phyloP scores from a whole-genome alignment of 2,888 invertebrate genomes.

The Ectemnius lituratus region DNA sequence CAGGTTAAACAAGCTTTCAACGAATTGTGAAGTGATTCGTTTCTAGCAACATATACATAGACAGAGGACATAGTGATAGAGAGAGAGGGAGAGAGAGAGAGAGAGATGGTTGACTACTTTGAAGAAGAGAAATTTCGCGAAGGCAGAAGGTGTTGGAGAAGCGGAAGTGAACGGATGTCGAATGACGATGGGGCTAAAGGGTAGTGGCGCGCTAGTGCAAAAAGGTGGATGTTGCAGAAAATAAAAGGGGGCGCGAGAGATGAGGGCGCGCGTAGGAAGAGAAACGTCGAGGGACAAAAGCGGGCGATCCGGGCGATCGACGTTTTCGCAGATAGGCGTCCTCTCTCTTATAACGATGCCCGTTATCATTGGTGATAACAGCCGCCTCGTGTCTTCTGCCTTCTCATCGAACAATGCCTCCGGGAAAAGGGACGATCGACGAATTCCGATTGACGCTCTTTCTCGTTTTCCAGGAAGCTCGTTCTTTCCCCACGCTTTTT shows the following conservation, averaged over 20 bases:
- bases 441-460: slow-evolving; percentile 36
- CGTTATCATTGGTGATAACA: slow-evolving; percentile 43
- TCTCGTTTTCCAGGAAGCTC: background rate
- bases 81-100: too few relatives aligned
- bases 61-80: too few relatives aligned
- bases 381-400: slow-evolving; percentile 23
- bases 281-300: slow-evolving; percentile 12
- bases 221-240: background rate
- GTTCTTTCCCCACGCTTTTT: background rate
- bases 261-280: background rate
- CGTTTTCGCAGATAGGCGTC: slow-evolving; percentile 19
- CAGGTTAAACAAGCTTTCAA: too few relatives aligned
- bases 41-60: too few relatives aligned
- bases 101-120: too few relatives aligned
- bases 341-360: slow-evolving; percentile 40
- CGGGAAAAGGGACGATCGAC: slow-evolving; percentile 23
- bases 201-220: background rate
- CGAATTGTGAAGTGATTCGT: too few relatives aligned
- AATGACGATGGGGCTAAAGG: too few relatives aligned
- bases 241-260: background rate
- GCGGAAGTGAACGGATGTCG: too few relatives aligned
- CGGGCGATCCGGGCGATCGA: slow-evolving; percentile 2
- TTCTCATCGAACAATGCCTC: slow-evolving; percentile 42
- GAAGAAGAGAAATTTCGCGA: too few relatives aligned
- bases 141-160: too few relatives aligned